A percentile compares a stretch with the other conserved stretches of the same genome.
Conservation (phyloP, 1,140 invertebrate species). For the Leptonema lineaticorne region DNA sequence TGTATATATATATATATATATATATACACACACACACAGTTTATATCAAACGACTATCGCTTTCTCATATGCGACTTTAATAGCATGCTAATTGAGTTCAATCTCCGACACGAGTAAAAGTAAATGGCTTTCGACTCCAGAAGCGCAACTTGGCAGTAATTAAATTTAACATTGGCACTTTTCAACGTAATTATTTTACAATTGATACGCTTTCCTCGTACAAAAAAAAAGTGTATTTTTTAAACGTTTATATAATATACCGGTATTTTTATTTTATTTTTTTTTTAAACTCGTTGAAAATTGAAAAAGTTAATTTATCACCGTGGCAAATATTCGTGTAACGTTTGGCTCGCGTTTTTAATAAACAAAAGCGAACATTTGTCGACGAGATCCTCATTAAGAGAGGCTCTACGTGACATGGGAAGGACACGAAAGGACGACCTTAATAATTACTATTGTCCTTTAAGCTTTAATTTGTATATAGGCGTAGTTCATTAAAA, state of each 20-base stretch:
- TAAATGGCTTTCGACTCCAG: conserved; percentile 32
- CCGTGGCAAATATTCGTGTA: not conserved
- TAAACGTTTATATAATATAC: not conserved
- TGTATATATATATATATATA: not conserved
- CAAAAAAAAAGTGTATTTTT: not conserved
- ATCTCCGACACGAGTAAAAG: conserved; percentile 25
- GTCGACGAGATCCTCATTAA: not conserved
- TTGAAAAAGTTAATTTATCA: too few species aligned
- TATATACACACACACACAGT: not conserved
- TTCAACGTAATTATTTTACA: not conserved
- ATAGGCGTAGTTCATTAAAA: too few species aligned
- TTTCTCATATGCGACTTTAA: conserved; percentile 28
- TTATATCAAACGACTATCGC: not conserved
- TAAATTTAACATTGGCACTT: conserved; percentile 32
- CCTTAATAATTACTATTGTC: too few species aligned
- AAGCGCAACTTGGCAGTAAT: conserved; percentile 26
- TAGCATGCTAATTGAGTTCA: conserved; percentile 40
- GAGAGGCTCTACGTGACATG: too few species aligned
- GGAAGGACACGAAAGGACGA: not conserved
- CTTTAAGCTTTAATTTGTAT: too few species aligned
- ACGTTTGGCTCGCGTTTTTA: not conserved
- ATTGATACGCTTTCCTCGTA: not conserved
- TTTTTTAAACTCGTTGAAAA: too few species aligned
- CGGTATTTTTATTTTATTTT: not conserved
- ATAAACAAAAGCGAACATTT: not conserved